Evolutionary conservation across 2,797 vertebrate genomes (phyloP), one percentile per base, ranked within the genome.

Genomic region (Neomorphus geoffroyi): DNA sequence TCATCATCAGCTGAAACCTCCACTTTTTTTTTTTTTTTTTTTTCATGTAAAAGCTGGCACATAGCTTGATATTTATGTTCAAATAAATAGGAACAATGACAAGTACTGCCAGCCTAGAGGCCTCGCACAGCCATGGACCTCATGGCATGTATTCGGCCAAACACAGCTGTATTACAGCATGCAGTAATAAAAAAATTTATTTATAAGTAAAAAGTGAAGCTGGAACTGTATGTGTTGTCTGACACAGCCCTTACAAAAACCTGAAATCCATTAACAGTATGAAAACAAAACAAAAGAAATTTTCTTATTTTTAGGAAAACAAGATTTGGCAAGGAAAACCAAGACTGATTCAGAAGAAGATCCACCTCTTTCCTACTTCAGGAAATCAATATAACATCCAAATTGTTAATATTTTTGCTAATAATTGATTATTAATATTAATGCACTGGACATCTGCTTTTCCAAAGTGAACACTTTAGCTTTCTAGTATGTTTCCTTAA

Each of bases 171-270:
- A 60, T 0, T 18, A 0, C 75, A 90, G 57, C 37, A 23, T 4
- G 48, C 69, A 37, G 56, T 9, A 54, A 54, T 12, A 85, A 13
- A 51, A 16, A 65, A 78, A 41, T 50, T 0, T 32, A 83, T 69
- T 75, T 33, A 54, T 58, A 65, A 80, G 16, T 24, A 61, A 69
- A 80, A 65, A 2, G 17, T 9, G 13, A 74, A 93, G 51, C 1
- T 0, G 3, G 15, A 83, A 67, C 61, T 17, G 8, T 80, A 77
- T 7, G 48, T 0, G 0, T 13, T 88, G 46, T 45, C 65, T 67
- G 61, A 11, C 57, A 62, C 14, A 9, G 5, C 8, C 21, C 12
- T 80, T 39, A 45, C 2, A 5, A 32, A 81, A 85, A 28, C 4
- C 87, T 3, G 8, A 69, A 54, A 10, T 48, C 21, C 10, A 39